A percentile compares a stretch with the other conserved stretches of the same genome.
Evolutionary conservation across 2,888 invertebrate species (phyloP).

Genomic region (Drosophila demipolita): DNA sequence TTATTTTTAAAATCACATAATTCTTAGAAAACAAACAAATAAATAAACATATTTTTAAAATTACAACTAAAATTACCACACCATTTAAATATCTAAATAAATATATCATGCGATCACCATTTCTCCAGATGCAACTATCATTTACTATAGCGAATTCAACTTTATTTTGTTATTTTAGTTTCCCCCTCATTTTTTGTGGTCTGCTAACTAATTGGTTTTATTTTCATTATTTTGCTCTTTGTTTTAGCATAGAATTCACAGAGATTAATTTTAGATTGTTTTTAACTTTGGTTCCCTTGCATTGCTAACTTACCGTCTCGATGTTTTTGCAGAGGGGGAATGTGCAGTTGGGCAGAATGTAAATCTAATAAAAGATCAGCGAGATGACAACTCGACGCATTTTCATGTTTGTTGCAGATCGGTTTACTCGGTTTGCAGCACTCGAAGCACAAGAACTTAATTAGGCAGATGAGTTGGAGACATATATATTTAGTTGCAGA

Average conservation of each 20-base stretch:
- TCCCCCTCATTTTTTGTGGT: neutral
- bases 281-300: neutral
- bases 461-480: constrained; percentile 48
- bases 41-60: neutral
- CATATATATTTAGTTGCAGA: constrained; percentile 37
- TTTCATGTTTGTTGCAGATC: constrained; percentile 50
- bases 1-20: neutral
- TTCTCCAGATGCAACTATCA: neutral
- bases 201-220: neutral
- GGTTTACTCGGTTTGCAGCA: constrained; percentile 44
- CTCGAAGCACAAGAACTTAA: constrained; percentile 59
- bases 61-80: neutral
- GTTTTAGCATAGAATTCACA: neutral
- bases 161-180: neutral
- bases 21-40: neutral
- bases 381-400: constrained; percentile 49
- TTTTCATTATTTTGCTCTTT: neutral
- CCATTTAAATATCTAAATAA: neutral
- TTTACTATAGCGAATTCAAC: neutral
- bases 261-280: neutral
- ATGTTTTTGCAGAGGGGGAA: constrained; percentile 5
- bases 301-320: constrained; percentile 51
- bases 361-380: constrained; percentile 66
- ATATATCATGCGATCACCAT: neutral
- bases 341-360: constrained; percentile 25